Evolutionary conservation across 1,140 invertebrate species (phyloP).

Genomic region (Listronotus oregonensis): DNA sequence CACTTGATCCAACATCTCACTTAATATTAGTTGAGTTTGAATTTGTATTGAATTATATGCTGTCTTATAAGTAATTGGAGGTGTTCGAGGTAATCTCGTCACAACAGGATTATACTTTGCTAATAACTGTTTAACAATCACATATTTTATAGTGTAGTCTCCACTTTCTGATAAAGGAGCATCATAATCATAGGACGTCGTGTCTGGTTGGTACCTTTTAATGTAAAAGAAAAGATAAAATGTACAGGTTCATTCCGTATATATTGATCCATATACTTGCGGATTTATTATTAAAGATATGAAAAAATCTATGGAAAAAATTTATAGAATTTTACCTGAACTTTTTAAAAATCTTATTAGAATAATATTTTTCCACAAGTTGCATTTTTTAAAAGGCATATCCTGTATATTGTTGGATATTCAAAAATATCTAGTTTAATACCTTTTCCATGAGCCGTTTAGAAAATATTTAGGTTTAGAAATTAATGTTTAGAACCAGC

Average conservation of each 20-base stretch:
- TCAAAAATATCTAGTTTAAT: background rate
- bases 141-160: slow-evolving; percentile 58
- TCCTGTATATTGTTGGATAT: no score
- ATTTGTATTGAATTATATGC: slow-evolving; percentile 47
- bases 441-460: background rate
- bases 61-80: slow-evolving; percentile 46
- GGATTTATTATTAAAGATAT: no score
- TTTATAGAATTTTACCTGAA: no score
- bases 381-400: no score
- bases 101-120: slow-evolving; percentile 21
- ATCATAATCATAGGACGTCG: slow-evolving; percentile 64
- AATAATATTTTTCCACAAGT: no score
- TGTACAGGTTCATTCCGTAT: no score
- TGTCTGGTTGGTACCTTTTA: slow-evolving; percentile 48
- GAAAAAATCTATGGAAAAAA: no score
- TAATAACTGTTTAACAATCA: slow-evolving; percentile 48
- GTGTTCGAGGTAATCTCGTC: slow-evolving; percentile 37
- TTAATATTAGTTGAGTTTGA: slow-evolving; percentile 45
- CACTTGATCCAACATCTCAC: slow-evolving; percentile 38
- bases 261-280: no score
- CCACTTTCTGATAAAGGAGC: slow-evolving; percentile 60
- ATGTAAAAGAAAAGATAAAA: no score
- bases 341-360: no score
- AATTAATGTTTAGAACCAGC: no score
- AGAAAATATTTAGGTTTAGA: slow-evolving; percentile 3